Evolutionary conservation across 1,140 invertebrate genomes (phyloP).

Genomic region (Drosophila mayri): DNA sequence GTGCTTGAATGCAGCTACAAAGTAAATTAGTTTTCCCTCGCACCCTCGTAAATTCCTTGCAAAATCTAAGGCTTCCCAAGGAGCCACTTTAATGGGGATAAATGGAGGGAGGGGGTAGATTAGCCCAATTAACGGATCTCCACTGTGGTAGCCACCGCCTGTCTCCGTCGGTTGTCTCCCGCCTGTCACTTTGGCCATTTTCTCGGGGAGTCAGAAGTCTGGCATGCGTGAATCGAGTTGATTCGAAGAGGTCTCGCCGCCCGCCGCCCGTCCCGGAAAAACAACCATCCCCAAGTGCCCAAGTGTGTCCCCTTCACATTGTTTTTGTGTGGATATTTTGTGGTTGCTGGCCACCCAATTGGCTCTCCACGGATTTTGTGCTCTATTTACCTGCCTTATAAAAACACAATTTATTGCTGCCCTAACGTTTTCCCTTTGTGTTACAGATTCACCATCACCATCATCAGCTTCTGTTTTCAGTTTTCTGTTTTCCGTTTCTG

Average conservation of each 20-base stretch:
- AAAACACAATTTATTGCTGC: conserved; percentile 81
- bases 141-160: conserved; percentile 27
- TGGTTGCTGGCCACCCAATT: conserved; percentile 68
- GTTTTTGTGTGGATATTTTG: conserved; percentile 66
- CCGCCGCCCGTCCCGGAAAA: conserved; percentile 5
- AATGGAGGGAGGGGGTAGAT: conserved; percentile 5
- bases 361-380: conserved; percentile 74
- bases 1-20: conserved; percentile 25
- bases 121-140: conserved; percentile 35
- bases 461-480: conserved; percentile 42
- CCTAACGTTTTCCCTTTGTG: conserved; percentile 69
- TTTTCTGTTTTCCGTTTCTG: conserved; percentile 34
- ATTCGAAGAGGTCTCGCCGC: conserved; percentile 8
- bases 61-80: conserved; percentile 6
- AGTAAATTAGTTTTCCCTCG: conserved; percentile 16
- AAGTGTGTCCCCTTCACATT: conserved; percentile 13
- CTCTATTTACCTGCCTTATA: conserved; percentile 82
- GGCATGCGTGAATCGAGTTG: conserved; percentile 57
- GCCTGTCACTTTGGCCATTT: conserved; percentile 41
- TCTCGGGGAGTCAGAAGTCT: conserved; percentile 53
- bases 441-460: conserved; percentile 12
- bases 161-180: conserved; percentile 25
- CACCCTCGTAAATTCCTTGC: background rate
- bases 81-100: conserved; percentile 10
- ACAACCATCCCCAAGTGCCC: conserved; percentile 7